Conservation (phyloP, 2,113 vertebrate genomes). For the Urocynchramus pylzowi region DNA sequence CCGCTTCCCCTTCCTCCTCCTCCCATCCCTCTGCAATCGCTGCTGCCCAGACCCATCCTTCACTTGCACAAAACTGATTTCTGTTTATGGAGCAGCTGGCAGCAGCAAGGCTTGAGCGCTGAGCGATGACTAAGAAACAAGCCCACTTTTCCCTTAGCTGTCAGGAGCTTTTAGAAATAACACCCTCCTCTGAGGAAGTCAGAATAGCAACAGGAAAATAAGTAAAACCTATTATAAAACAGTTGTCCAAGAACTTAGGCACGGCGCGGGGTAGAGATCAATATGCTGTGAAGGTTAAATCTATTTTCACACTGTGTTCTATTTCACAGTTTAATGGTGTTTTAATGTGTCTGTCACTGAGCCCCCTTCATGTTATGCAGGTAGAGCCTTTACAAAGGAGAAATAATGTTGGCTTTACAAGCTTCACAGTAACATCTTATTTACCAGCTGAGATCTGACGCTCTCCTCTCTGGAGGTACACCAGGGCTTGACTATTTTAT, state of each 20-base stretch:
- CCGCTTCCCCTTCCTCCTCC: slow-evolving; percentile 37
- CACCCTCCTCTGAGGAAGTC: slow-evolving; percentile 78
- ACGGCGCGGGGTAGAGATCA: slow-evolving; percentile 70
- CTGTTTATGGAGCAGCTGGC: slow-evolving; percentile 69
- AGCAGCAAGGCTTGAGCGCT: slow-evolving; percentile 47
- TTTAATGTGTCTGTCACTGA: slow-evolving; percentile 89
- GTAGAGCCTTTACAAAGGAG: slow-evolving; percentile 75
- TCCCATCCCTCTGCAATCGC: slow-evolving; percentile 46
- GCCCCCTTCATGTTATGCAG: slow-evolving; percentile 75
- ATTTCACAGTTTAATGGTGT: slow-evolving; percentile 89
- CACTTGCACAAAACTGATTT: slow-evolving; percentile 60
- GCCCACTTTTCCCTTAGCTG: slow-evolving; percentile 68
- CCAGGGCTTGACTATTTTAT: slow-evolving; percentile 21
- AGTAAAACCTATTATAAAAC: slow-evolving; percentile 85
- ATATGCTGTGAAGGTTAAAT: slow-evolving; percentile 86
- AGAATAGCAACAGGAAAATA: slow-evolving; percentile 81
- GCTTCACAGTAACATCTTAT: slow-evolving; percentile 77
- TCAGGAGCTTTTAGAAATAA: slow-evolving; percentile 79
- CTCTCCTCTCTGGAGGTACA: slow-evolving; percentile 33
- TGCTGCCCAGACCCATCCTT: slow-evolving; percentile 61
- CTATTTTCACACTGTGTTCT: slow-evolving; percentile 87
- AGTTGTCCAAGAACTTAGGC: slow-evolving; percentile 81
- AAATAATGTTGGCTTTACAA: slow-evolving; percentile 65
- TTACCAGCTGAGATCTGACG: slow-evolving; percentile 72
- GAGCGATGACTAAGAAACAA: slow-evolving; percentile 66